Base-by-base conservation (phyloP, 1,140 invertebrate species). In the Hyphantria cunea region DNA sequence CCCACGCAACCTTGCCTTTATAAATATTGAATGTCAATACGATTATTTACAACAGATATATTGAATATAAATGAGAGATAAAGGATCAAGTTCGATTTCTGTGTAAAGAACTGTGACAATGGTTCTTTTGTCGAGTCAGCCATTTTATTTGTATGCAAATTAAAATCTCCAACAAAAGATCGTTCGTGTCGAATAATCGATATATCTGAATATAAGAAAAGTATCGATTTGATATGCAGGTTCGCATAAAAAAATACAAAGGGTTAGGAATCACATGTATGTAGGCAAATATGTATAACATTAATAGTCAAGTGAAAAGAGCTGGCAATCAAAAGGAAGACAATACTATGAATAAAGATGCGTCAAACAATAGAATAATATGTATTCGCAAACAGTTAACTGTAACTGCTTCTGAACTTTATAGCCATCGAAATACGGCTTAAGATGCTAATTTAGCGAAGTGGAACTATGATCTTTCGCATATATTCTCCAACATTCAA, bases 91-190 rank as follows among this genome's bases (percentile, higher is more conserved):
- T 70, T 82, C 71, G 78, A 84, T 82, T 80, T 64, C 66, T 68
- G 64, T 80, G 70, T 74, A 72, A 79, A 84, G 82, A 83, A 84
- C 71, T 66, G 76, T 79, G 78, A 87, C 83, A 87, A 88, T 81
- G 77, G 66, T 56, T 62, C 80, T 82, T 86, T 86, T 87, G 85
- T 85, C 75, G 77, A 83, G 83, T 80, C 82, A 86, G 80, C 80
- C 75, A 76, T 88, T 83, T 83, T 88, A 82, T 88, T 90, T 87
- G 82, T 90, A 90, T 90, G 87, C 84, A 84, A 88, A 90, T 86
- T 70, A 62, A 64, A 70, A 65, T 50, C 64, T 64, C 71, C 56
- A 70, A 78, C 70, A 79, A 74, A 77, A 59, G 64, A 66, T 37
- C 47, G 68, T 64, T 78, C 70, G 62, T 70, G 63, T 79, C 67